Evolutionary conservation across 2,113 vertebrate genomes (phyloP), one percentile per base, ranked within the genome.

Genomic region (Helogale parvula): DNA sequence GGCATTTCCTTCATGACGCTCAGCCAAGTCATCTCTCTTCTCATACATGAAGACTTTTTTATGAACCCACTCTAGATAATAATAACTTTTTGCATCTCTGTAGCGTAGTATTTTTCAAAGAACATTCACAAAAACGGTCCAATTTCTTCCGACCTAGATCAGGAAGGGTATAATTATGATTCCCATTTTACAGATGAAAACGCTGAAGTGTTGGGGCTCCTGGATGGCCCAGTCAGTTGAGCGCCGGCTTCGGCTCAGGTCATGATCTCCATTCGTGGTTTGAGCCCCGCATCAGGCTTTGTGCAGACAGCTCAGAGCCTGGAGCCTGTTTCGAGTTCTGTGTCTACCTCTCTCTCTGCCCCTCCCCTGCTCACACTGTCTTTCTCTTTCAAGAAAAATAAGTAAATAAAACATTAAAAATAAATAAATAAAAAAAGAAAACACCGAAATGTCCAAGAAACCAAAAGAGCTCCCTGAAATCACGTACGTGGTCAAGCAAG

Each of bases 1-100:
- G 74, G 85, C 85, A 89, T 81, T 95, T 84, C 33, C 11, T 41
- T 90, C 65, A 2, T 9, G 1, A 38, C 17, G 21, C 57, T 93
- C 63, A 76, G 97, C 60, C 66, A 95, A 82, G 57, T 76, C 54
- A 33, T 80, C 68, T 72, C 79, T 87, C 81, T 10, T 63, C 83
- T 93, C 33, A 38, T 66, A 77, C 9, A 12, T 52, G 54, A 88
- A 57, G 72, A 93, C 79, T 57, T 88, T 38, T 95, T 88, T n/a
- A 68, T 29, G 52, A 89, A 33, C 27, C 12, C 69, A 65, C 23
- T 92, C 31, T 47, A 65, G n/a, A 82, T 50, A 82, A 88, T 35
- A 88, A 85, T 31, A 72, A 63, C 41, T n/a, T 35, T 2, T 65
- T 47, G 29, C 77, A 27, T 63, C 88, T 79, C 35, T 41, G 33